Base-by-base conservation (phyloP, 2,113 vertebrate genomes). In the Ifrita kowaldi region DNA sequence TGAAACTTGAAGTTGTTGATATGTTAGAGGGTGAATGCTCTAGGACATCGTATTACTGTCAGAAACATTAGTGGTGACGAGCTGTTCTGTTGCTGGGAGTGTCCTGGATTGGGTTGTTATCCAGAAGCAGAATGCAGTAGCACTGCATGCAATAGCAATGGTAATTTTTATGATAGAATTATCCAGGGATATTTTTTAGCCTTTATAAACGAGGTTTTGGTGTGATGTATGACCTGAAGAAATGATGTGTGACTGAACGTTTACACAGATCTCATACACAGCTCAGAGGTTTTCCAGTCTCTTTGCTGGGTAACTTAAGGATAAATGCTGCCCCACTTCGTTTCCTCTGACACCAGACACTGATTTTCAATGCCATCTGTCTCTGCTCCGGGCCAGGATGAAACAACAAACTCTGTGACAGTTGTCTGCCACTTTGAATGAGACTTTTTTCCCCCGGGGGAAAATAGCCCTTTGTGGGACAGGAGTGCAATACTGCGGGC, bases 391-490 rank as follows among this genome's bases (percentile, higher is more conserved):
- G 60, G 89, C 87, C 85, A 56, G 74, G 59, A 44, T 5, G 41
- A 83, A 88, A 93, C 84, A 89, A 91, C 82, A 44, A 18, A 76
- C 70, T 69, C 95, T 37, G 80, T 59, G 84, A 71, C 55, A 35
- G 53, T 90, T 88, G 64, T 93, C 94, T 64, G 62, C 62, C 49
- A 3, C 50, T 91, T 49, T 91, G 86, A 96, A 91, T 69, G 52
- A 56, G 77, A 47, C 74, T 30, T 81, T 60, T 84, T 73, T 53
- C 8, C 39, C 17, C 17, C 0, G 20, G 30, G 70, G 74, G 17
- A 94, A 95, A 96, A 96, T 21, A 81, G 92, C 28, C 70, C 65
- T 96, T 96, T 96, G 92, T 95, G 71, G 74, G 69, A 28, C 37
- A 39, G 77, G 76, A 87, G 84, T 11, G 80, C 49, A 19, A 80